phyloP scores from a whole-genome alignment of 2,797 vertebrate species.

The Muraenolepis orangiensis region DNA sequence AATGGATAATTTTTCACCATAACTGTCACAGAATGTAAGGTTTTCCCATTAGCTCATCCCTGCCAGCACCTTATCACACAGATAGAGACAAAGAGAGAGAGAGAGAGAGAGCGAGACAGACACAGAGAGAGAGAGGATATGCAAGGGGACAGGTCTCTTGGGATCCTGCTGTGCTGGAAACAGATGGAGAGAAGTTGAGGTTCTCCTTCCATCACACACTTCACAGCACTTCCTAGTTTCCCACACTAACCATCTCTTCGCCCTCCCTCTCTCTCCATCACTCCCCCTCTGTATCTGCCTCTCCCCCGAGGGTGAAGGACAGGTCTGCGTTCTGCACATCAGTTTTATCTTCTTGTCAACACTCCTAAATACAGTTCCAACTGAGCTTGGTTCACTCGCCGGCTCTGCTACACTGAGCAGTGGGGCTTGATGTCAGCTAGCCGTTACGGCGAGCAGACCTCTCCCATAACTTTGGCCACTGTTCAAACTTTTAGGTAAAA shows the following conservation, averaged over 20 bases:
- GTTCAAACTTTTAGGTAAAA: not conserved
- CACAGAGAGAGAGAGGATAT: conserved; percentile 12
- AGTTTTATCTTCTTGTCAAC: conserved; percentile 29
- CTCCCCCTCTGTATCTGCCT: not conserved
- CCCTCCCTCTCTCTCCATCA: not conserved
- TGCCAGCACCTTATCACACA: conserved; percentile 43
- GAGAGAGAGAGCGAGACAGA: conserved; percentile 29
- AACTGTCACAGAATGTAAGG: conserved; percentile 37
- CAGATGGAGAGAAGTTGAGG: conserved; percentile 43
- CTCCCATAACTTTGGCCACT: too few relatives aligned
- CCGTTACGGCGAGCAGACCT: not conserved
- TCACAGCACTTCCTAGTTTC: conserved; percentile 41
- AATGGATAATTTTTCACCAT: conserved; percentile 26
- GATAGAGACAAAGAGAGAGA: not conserved
- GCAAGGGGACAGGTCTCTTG: conserved; percentile 48
- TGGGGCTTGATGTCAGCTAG: not conserved
- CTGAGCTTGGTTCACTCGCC: conserved; percentile 5
- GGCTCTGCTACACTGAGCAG: conserved; percentile 6
- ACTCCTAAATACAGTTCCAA: conserved; percentile 21
- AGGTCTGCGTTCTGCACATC: conserved; percentile 22
- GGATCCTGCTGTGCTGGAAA: conserved; percentile 40
- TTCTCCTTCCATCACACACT: conserved; percentile 37
- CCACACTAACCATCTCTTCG: conserved; percentile 35
- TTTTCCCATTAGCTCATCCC: conserved; percentile 59
- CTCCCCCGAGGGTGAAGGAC: conserved; percentile 30